Percentiles rank a stretch among this genome's conserved stretches.
Conservation (phyloP, 2,113 vertebrate species). For the Salvelinus alpinus region DNA sequence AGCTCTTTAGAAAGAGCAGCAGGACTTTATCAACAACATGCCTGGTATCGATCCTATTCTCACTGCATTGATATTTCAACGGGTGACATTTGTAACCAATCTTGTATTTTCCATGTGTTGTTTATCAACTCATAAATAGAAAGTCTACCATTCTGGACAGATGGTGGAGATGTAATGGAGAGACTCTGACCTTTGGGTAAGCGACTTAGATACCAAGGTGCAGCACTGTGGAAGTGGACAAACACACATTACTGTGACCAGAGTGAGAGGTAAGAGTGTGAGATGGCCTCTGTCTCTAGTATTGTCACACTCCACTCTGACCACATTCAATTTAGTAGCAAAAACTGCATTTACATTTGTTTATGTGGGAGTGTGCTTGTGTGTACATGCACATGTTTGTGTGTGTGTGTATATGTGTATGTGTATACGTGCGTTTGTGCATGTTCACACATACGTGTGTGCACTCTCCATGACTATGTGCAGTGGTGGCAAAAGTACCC, state of each 20-base stretch:
- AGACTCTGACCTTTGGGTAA: slow-evolving; percentile 55
- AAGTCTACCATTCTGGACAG: slow-evolving; percentile 38
- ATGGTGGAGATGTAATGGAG: slow-evolving; percentile 39
- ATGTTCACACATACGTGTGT: too few species aligned
- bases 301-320: too few species aligned
- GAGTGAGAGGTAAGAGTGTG: neutral
- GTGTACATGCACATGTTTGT: neutral
- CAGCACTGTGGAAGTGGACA: neutral
- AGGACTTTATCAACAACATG: neutral
- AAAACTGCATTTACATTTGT: neutral
- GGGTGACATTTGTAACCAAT: slow-evolving; percentile 10
- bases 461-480: too few species aligned
- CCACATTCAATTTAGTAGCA: too few species aligned
- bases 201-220: slow-evolving; percentile 40
- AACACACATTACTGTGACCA: neutral
- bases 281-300: too few species aligned
- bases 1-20: neutral
- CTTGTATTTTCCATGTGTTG: slow-evolving; percentile 40
- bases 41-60: slow-evolving; percentile 21
- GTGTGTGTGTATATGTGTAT: neutral
- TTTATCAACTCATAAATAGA: slow-evolving; percentile 35
- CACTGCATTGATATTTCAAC: slow-evolving; percentile 28
- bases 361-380: slow-evolving; percentile 5
- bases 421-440: neutral
- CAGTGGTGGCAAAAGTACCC: too few species aligned